Conservation (phyloP, 2,797 vertebrate genomes). For the Fratercula arctica region DNA sequence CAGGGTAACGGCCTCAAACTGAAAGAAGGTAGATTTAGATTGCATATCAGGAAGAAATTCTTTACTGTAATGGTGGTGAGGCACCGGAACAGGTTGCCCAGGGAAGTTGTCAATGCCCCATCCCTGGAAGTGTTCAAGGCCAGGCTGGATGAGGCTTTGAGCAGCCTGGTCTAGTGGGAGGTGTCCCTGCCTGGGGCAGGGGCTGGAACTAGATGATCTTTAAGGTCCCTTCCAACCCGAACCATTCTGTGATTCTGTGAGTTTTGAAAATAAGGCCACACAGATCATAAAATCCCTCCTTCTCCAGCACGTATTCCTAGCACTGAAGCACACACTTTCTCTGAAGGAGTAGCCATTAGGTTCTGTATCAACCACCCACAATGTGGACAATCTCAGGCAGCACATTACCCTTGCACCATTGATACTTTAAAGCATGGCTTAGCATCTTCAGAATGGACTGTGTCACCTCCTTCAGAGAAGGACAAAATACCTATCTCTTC, state of each 20-base stretch:
- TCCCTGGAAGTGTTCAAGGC: too few species aligned
- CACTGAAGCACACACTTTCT: not conserved
- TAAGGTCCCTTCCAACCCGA: too few species aligned
- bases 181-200: too few species aligned
- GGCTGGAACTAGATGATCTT: too few species aligned
- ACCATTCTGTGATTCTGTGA: not conserved
- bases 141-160: too few species aligned
- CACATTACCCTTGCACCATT: not conserved
- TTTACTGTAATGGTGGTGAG: too few species aligned
- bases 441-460: not conserved
- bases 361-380: not conserved
- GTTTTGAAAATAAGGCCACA: not conserved
- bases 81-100: too few species aligned
- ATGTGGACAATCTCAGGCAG: not conserved
- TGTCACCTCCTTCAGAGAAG: not conserved
- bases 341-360: not conserved
- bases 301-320: fast-evolving
- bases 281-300: not conserved
- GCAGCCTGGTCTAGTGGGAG: too few species aligned
- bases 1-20: too few species aligned
- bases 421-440: not conserved
- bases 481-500: not conserved
- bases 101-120: too few species aligned
- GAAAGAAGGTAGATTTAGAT: too few species aligned
- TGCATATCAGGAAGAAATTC: too few species aligned